Evolutionary conservation across 2,888 invertebrate genomes (phyloP).

Genomic region (Lithosia quadra): DNA sequence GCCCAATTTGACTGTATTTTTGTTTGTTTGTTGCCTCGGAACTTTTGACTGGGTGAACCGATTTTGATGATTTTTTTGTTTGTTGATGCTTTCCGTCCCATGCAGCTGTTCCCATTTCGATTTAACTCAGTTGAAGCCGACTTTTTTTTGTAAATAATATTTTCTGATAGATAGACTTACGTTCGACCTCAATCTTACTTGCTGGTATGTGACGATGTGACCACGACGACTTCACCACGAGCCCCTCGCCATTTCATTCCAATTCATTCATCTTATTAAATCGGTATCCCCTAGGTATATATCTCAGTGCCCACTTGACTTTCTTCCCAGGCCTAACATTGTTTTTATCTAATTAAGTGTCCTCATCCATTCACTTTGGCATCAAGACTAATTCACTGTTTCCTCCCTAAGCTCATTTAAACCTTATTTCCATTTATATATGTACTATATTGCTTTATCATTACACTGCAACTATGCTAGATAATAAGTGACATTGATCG

Average conservation of each 20-base stretch:
- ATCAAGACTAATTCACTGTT: background rate
- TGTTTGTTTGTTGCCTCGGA: no score
- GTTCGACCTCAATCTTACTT: no score
- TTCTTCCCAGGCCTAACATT: background rate
- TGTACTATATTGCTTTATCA: constrained; percentile 17
- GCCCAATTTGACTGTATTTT: no score
- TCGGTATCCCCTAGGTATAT: background rate
- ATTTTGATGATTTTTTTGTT: no score
- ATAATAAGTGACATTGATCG: constrained; percentile 40
- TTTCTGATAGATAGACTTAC: no score
- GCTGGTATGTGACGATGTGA: no score
- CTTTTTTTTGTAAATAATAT: no score
- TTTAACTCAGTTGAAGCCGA: no score
- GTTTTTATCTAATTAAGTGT: background rate
- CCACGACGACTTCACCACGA: no score
- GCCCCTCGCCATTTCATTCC: background rate
- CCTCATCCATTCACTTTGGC: background rate
- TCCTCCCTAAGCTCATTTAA: background rate
- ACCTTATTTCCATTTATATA: background rate
- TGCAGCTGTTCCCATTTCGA: no score
- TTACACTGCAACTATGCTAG: background rate
- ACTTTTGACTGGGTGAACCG: no score
- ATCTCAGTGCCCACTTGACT: background rate
- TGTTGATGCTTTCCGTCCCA: no score
- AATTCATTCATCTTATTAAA: background rate